Evolutionary conservation across 2,797 vertebrate genomes (phyloP).

Genomic region (Intellagama lesueurii): DNA sequence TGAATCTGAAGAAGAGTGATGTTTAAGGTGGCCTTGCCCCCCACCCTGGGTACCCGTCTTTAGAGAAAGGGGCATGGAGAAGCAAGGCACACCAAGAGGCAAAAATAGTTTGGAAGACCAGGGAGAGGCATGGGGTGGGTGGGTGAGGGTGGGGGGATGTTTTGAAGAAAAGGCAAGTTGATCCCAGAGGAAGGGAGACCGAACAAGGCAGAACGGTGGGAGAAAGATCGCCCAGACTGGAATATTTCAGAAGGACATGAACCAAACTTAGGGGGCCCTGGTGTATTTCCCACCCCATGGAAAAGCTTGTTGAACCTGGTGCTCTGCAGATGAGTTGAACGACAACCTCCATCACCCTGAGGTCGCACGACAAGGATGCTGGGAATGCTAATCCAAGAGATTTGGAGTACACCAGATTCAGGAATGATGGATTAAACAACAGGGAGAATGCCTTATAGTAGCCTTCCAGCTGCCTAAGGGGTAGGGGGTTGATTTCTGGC

Average conservation of each 20-base stretch:
- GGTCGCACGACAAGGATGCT: not conserved
- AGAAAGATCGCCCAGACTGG: not conserved
- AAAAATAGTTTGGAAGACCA: not conserved
- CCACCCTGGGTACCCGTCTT: too few species aligned
- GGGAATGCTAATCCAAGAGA: too few species aligned
- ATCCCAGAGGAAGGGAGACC: not conserved
- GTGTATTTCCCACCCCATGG: not conserved
- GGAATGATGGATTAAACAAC: not conserved
- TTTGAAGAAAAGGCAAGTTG: not conserved
- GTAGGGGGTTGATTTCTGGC: too few species aligned
- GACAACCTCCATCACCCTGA: not conserved
- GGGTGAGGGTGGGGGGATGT: not conserved
- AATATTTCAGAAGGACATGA: too few species aligned
- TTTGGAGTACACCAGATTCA: not conserved
- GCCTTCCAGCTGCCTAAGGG: not conserved
- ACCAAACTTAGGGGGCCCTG: not conserved
- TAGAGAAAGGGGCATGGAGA: not conserved
- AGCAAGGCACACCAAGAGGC: not conserved
- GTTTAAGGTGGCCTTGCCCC: not conserved
- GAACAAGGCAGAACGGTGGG: not conserved
- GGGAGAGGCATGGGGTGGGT: not conserved
- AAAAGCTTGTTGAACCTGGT: too few species aligned
- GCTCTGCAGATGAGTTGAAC: not conserved
- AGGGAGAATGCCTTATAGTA: not conserved
- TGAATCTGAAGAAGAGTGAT: constrained; percentile 73